phyloP scores from a whole-genome alignment of 2,888 invertebrate genomes.

The Tenthredo mesomela region DNA sequence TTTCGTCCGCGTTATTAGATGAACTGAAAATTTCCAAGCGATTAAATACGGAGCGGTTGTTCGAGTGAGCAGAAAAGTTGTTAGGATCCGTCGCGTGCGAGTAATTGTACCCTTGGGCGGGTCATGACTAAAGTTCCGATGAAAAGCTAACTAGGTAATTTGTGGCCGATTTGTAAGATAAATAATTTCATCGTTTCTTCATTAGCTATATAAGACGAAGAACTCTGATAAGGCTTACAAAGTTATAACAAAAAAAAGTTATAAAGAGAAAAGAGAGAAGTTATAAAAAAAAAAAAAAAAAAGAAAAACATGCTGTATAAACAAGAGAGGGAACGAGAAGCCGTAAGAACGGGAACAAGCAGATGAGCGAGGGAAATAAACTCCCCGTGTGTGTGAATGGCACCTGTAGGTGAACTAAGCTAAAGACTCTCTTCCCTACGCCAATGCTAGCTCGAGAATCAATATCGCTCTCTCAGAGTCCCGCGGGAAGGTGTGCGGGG shows the following conservation, averaged over 20 bases:
- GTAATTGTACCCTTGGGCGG: slow-evolving; percentile 30
- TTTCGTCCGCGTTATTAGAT: slow-evolving; percentile 40
- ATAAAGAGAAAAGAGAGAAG: neutral
- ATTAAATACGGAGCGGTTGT: slow-evolving; percentile 31
- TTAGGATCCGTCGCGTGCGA: slow-evolving; percentile 33
- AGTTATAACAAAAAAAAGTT: neutral
- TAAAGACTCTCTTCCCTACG: slow-evolving; percentile 33
- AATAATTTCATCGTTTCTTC: slow-evolving; percentile 11
- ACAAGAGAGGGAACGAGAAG: slow-evolving; percentile 8
- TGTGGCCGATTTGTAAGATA: slow-evolving; percentile 33
- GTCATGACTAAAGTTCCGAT: slow-evolving; percentile 21
- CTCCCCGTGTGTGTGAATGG: slow-evolving; percentile 19
- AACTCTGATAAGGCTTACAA: neutral
- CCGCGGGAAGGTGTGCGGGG: slow-evolving; percentile 1
- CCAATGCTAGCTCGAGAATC: slow-evolving; percentile 63
- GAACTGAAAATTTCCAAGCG: slow-evolving; percentile 47
- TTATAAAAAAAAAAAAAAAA: neutral
- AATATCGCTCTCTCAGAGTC: slow-evolving; percentile 63
- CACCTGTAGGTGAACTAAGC: slow-evolving; percentile 39
- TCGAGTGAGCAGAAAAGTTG: slow-evolving; percentile 41
- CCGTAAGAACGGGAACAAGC: slow-evolving; percentile 10
- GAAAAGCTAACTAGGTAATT: slow-evolving; percentile 39
- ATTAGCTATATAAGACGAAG: neutral
- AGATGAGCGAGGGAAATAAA: neutral
- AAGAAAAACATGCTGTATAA: neutral